Percentiles rank a stretch among this genome's conserved stretches.
Conservation (phyloP, 1,140 invertebrate genomes). For the Procambarus virginalis region DNA sequence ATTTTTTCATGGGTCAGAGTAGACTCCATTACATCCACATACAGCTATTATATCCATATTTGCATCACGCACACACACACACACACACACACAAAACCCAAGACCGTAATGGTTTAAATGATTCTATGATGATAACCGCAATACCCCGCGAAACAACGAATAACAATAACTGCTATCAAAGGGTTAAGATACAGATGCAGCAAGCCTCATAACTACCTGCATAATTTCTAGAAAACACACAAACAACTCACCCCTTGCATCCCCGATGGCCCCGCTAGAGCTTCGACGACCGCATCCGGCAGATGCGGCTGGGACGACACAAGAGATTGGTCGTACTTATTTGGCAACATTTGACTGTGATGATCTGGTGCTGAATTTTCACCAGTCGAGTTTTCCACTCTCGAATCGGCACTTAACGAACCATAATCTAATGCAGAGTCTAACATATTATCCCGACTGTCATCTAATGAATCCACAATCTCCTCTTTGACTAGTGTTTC, state of each 20-base stretch:
- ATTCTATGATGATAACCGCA: neutral
- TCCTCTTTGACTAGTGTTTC: slow-evolving; percentile 64
- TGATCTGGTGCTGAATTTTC: slow-evolving; percentile 18
- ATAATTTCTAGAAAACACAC: no score
- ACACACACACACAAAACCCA: no score
- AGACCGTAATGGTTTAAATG: neutral
- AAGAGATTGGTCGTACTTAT: slow-evolving; percentile 48
- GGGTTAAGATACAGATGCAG: no score
- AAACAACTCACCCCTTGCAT: slow-evolving; percentile 57
- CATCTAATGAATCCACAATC: slow-evolving; percentile 38
- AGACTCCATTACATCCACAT: no score
- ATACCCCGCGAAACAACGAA: no score
- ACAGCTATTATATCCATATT: no score
- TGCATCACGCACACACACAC: no score
- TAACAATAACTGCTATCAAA: no score
- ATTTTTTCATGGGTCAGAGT: no score
- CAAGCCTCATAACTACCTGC: no score
- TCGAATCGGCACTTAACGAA: slow-evolving; percentile 28
- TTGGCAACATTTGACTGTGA: slow-evolving; percentile 41
- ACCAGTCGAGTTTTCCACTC: slow-evolving; percentile 43
- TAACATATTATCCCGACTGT: slow-evolving; percentile 29
- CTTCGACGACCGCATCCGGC: slow-evolving; percentile 41
- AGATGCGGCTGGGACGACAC: slow-evolving; percentile 29
- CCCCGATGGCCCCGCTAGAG: slow-evolving; percentile 49
- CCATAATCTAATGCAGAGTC: slow-evolving; percentile 49